Evolutionary conservation across 2,888 invertebrate species (phyloP), one percentile per base, ranked within the genome.

Genomic region (Antheraea assamensis): DNA sequence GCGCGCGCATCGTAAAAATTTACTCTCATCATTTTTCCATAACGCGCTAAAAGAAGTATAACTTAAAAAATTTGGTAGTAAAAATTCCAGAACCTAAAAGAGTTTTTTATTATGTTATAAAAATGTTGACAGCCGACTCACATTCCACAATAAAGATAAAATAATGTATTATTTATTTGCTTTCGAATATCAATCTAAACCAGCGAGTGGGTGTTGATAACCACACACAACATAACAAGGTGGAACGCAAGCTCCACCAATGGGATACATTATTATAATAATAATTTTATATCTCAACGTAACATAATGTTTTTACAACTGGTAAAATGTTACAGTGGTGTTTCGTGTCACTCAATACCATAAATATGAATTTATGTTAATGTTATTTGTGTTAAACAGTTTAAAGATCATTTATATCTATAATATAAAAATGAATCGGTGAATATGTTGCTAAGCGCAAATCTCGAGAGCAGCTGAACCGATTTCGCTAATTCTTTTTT

Each of bases 61-160:
- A n/a, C 49, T 21, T 21, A 10, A 55, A 55, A 55, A 21, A 21
- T 55, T n/a, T n/a, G 19, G 8, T 55, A 55, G 55, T 55, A 7
- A 58, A 58, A 58, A 58, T n/a, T 30, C 17, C 61, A 24, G 19
- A 61, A 64, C 30, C 27, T 17, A 30, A 64, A 64, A 64, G 27
- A 64, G 61, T 64, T 64, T 64, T 5, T 10, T 17, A 15, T 64
- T 42, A 42, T 42, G 42, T 42, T 2, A 30, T 64, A 15, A 30
- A 10, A 64, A 64, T 17, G 0, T 30, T 64, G 15, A 3, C 27
- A 64, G 30, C 27, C 61, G 17, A 58, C 7, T 24, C 58, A 13
- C 58, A 58, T 58, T n/a, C 58, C 58, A 24, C 58, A 58, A 64
- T 64, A 64, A 64, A 64, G 27, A 17, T 64, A 64, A 30, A 64